Conservation (phyloP, 1,140 invertebrate species). For the Drosophila hydei region DNA sequence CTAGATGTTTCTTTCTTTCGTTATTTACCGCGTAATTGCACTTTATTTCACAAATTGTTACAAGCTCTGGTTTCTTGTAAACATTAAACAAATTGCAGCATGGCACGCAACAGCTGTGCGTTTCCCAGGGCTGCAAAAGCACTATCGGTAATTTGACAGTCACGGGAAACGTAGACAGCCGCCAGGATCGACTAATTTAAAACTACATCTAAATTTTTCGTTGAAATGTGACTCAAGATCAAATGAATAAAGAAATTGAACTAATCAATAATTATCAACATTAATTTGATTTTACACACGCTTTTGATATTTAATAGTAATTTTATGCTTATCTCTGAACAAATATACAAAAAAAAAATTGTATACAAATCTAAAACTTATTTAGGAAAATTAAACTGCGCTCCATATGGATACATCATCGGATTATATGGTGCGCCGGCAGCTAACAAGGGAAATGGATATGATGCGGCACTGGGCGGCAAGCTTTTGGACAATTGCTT, state of each 20-base stretch:
- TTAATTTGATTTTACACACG: background rate
- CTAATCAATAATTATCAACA: background rate
- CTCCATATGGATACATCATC: constrained; percentile 64
- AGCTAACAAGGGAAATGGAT: constrained; percentile 61
- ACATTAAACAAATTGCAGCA: constrained; percentile 41
- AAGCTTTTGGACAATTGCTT: constrained; percentile 37
- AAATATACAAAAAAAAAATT: constrained; percentile 22
- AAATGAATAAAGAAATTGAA: too few species aligned
- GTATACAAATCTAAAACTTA: constrained; percentile 31
- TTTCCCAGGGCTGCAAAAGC: constrained; percentile 22
- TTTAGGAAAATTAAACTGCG: constrained; percentile 61
- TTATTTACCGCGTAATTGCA: background rate
- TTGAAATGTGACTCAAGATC: too few species aligned
- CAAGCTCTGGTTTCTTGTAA: constrained; percentile 14
- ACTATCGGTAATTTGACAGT: background rate
- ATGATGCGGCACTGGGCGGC: constrained; percentile 35
- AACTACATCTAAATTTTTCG: too few species aligned
- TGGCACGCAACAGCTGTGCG: constrained; percentile 46
- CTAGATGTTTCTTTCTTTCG: background rate
- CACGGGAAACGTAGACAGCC: background rate
- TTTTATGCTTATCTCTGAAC: background rate
- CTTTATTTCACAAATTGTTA: constrained; percentile 3
- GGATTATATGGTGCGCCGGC: constrained; percentile 59
- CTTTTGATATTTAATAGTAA: background rate
- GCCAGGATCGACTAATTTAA: background rate